Base-by-base conservation (phyloP, 2,113 vertebrate genomes). In the Heterotis niloticus region DNA sequence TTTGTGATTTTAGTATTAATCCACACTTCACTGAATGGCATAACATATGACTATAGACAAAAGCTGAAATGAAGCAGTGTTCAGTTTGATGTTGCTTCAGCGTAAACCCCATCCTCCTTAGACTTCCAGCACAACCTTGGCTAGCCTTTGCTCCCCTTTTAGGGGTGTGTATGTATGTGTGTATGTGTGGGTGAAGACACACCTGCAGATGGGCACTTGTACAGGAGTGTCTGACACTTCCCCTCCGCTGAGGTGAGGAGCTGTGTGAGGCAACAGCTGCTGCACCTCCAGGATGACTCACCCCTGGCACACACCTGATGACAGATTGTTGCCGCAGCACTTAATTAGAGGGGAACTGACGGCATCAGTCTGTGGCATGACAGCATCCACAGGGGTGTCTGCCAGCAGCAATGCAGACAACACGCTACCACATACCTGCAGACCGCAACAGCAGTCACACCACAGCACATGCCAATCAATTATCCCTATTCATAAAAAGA, bases 281-380 rank as follows among this genome's bases (percentile, higher is more conserved):
- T 24, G 4, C 17, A 17, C 74, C 76, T 44, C 65, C 66, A 17
- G 65, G 56, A 52, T 71, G 51, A 62, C 56, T 26, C 20, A 44
- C 69, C 34, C 23, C 71, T 74, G 80, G 52, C 70, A 24, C 57
- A 64, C 70, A 17, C 59, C 26, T 52, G 57, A 20, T 81, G 74
- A 77, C 79, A 54, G 79, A 74, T 77, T 57, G n/a, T 81, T 57
- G 24, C 51, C 70, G 71, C 60, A 71, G 70, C 78, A 5, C 44
- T 66, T 59, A 79, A 79, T 79, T 79, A 79, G 62, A 75, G 71
- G 34, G 70, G 64, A 74, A 71, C 71, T 56, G 24, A 17, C 62
- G 62, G 71, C 64, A 10, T 71, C 78, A 52, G 28, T 79, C 56
- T 65, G 29, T 1, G 44, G 44, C 18, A 62, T 73, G 78, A 72